A percentile compares a stretch with the other conserved stretches of the same genome.
These are phyloP conservation scores for Phytoseiulus persimilis DNA, from an alignment of 2,888 invertebrate species.

Conservation along the genomic window DNA sequence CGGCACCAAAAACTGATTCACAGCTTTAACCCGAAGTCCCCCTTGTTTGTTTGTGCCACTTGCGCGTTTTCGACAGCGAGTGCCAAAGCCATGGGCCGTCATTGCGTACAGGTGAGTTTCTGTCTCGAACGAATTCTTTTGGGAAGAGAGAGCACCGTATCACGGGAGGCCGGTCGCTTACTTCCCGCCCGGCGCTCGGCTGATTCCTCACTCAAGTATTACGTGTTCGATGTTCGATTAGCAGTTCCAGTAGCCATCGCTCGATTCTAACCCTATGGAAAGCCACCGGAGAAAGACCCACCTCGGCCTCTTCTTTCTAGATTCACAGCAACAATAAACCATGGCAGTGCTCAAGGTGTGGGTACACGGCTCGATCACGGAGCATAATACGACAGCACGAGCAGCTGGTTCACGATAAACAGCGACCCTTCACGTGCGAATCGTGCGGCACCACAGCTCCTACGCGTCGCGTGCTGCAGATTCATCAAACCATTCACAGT, in stretches of 20 bases:
- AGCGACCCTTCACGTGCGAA: slow-evolving; percentile 18
- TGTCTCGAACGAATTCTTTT: too few relatives aligned
- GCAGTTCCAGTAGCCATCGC: too few relatives aligned
- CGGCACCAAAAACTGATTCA: slow-evolving; percentile 10
- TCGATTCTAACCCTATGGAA: too few relatives aligned
- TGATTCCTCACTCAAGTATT: too few relatives aligned
- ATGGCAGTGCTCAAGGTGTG: slow-evolving; percentile 21
- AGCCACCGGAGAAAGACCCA: neutral
- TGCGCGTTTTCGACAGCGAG: slow-evolving; percentile 19
- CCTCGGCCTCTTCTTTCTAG: neutral
- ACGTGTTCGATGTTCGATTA: too few relatives aligned
- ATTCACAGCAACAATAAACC: neutral
- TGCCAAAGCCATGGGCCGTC: slow-evolving; percentile 12
- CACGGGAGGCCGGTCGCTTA: too few relatives aligned
- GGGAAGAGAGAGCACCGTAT: too few relatives aligned
- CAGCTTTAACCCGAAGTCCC: slow-evolving; percentile 22
- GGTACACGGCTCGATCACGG: slow-evolving; percentile 13
- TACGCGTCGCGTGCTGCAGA: neutral
- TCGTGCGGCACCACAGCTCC: slow-evolving; percentile 14
- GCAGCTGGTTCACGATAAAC: slow-evolving; percentile 18
- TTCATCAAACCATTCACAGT: slow-evolving; percentile 11
- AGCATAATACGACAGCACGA: slow-evolving; percentile 26
- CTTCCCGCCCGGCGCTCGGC: too few relatives aligned
- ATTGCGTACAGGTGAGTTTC: neutral
- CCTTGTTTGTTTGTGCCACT: slow-evolving; percentile 11